Percentiles rank a stretch among this genome's conserved stretches.
phyloP scores from a whole-genome alignment of 2,888 invertebrate genomes.

The Schrankia costaestrigalis region DNA sequence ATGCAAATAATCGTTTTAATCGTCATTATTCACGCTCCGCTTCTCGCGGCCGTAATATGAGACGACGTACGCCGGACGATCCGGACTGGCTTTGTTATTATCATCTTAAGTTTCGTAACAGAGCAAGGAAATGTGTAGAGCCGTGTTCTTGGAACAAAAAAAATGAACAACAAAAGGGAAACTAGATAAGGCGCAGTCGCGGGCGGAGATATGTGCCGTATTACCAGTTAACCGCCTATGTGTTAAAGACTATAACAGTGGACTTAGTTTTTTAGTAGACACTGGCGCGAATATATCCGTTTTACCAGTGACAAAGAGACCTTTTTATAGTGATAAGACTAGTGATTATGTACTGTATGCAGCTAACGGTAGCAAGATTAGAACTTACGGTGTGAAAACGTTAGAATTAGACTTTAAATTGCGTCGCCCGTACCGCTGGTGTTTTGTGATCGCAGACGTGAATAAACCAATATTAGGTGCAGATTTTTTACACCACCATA shows the following conservation, averaged over 20 bases:
- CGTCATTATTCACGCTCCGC: neutral
- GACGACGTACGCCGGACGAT: neutral
- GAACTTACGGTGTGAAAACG: slow-evolving; percentile 15
- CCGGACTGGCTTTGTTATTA: neutral
- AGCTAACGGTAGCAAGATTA: slow-evolving; percentile 16
- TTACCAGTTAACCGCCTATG: too few species aligned
- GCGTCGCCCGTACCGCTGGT: slow-evolving; percentile 24
- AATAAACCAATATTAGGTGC: slow-evolving; percentile 30
- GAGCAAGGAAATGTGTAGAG: neutral
- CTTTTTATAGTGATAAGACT: neutral
- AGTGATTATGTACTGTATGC: slow-evolving; percentile 19
- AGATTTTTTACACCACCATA: slow-evolving; percentile 24
- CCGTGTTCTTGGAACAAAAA: neutral
- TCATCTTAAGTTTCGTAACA: neutral
- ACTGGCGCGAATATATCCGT: neutral
- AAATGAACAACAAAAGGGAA: neutral
- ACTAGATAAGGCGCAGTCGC: too few species aligned
- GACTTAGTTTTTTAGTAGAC: neutral
- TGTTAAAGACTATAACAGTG: too few species aligned
- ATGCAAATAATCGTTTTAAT: neutral
- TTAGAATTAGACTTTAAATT: slow-evolving; percentile 20
- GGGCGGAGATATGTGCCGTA: too few species aligned
- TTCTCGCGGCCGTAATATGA: neutral
- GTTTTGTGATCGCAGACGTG: slow-evolving; percentile 23
- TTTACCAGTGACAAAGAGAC: neutral